Conservation (phyloP, 2,113 vertebrate species). For the Polypterus bichir region DNA sequence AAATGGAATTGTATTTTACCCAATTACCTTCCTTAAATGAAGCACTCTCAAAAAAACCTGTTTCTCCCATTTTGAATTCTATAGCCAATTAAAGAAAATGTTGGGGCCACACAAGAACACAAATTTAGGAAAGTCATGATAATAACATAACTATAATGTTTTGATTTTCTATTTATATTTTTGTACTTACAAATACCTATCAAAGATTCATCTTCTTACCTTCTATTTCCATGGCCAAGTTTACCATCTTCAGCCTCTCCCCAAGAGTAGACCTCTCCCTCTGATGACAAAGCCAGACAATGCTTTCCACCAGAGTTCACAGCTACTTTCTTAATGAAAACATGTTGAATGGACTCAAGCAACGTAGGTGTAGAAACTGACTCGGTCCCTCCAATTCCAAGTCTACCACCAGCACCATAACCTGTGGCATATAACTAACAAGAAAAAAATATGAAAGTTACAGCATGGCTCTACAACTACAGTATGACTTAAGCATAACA, state of each 20-base stretch:
- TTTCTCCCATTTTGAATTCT: background rate
- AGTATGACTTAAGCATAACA: too few relatives aligned
- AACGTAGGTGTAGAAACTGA: constrained; percentile 91
- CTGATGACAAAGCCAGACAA: constrained; percentile 87
- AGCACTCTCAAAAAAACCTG: too few relatives aligned
- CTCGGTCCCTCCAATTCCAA: constrained; percentile 92
- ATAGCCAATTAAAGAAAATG: too few relatives aligned
- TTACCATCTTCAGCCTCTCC: constrained; percentile 96
- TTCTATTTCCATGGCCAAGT: constrained; percentile 89
- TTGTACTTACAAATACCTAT: background rate
- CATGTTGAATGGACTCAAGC: constrained; percentile 92
- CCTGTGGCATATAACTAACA: constrained; percentile 87
- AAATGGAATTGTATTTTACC: too few relatives aligned
- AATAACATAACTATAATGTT: too few relatives aligned
- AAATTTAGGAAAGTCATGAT: too few relatives aligned
- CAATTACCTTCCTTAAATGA: too few relatives aligned
- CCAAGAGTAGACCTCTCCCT: constrained; percentile 96
- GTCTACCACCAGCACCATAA: constrained; percentile 87
- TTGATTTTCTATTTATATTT: too few relatives aligned
- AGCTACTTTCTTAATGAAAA: constrained; percentile 92
- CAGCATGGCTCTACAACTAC: background rate
- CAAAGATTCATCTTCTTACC: constrained; percentile 37
- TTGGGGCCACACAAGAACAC: too few relatives aligned
- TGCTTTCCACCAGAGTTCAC: constrained; percentile 97
- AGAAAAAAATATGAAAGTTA: constrained; percentile 4